Evolutionary conservation across 2,797 vertebrate species (phyloP).

Genomic region (Catostomus latipinnis): DNA sequence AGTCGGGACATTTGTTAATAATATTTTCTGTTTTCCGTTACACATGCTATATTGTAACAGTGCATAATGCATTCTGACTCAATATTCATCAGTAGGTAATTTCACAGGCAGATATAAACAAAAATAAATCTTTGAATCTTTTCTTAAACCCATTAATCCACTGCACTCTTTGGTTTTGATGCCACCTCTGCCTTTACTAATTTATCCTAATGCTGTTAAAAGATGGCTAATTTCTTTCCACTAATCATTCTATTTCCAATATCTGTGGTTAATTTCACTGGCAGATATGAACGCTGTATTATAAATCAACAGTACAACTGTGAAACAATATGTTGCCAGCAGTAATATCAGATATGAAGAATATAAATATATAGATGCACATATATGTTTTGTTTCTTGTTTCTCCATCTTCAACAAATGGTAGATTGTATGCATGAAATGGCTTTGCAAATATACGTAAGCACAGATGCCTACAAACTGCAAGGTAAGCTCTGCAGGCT

Average conservation of each 20-base stretch:
- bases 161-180: no score
- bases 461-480: constrained; percentile 59
- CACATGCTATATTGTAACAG: not conserved
- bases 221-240: no score
- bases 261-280: not conserved
- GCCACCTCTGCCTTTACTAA: no score
- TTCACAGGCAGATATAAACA: no score
- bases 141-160: no score
- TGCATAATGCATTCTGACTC: not conserved
- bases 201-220: no score
- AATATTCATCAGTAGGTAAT: no score
- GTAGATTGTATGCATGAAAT: constrained; percentile 49
- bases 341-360: not conserved
- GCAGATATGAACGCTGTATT: not conserved
- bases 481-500: constrained; percentile 53
- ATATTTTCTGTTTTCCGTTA: not conserved
- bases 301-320: not conserved
- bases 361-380: not conserved
- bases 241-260: no score
- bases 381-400: constrained; percentile 26
- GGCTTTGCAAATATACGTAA: constrained; percentile 58
- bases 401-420: constrained; percentile 29
- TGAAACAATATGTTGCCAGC: not conserved
- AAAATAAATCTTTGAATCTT: no score
- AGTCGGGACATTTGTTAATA: no score